phyloP scores from a whole-genome alignment of 2,113 vertebrate genomes.

The Passer domesticus region DNA sequence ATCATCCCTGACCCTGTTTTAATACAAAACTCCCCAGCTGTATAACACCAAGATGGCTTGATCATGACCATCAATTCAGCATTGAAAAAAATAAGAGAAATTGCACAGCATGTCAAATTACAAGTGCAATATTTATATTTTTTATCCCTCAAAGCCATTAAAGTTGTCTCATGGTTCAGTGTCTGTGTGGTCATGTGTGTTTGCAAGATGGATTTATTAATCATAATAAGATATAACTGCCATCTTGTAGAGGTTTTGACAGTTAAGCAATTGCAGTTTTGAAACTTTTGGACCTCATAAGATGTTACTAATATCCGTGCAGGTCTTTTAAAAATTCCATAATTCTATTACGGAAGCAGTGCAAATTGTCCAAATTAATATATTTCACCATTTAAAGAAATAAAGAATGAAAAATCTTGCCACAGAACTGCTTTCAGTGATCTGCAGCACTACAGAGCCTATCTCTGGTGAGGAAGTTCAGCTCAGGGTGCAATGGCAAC shows the following conservation, averaged over 20 bases:
- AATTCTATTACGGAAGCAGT: background rate
- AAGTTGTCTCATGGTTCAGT: background rate
- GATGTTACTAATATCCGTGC: background rate
- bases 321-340: background rate
- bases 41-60: background rate
- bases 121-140: background rate
- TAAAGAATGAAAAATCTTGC: background rate
- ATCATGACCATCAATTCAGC: background rate
- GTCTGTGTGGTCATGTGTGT: background rate
- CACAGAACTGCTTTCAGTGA: background rate
- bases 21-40: background rate
- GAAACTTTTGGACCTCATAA: background rate
- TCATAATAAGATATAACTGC: background rate
- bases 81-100: background rate
- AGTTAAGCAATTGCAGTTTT: background rate
- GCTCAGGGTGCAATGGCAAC: rapidly evolving
- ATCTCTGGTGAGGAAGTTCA: background rate
- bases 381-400: background rate
- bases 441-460: rapidly evolving
- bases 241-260: background rate
- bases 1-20: background rate
- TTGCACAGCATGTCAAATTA: background rate
- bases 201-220: background rate
- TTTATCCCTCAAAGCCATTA: background rate
- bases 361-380: background rate